A percentile compares a stretch with the other conserved stretches of the same genome.
Evolutionary conservation across 2,797 vertebrate genomes (phyloP).

Genomic region (Manis pentadactyla): DNA sequence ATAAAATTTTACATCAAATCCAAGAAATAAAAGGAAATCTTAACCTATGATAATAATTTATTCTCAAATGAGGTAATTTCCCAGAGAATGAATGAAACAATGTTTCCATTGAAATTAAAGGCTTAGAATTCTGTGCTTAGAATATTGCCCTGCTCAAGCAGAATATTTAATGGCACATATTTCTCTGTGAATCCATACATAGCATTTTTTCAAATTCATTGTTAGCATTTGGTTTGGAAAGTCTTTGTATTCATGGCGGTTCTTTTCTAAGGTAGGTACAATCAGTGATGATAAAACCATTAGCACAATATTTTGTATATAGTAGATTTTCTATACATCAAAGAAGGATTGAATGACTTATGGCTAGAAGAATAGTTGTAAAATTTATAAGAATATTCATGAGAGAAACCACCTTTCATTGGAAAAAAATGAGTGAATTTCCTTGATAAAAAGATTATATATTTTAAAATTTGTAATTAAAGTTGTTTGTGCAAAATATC

Average conservation of each 20-base stretch:
- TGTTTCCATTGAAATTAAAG: not conserved
- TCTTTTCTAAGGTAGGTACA: not conserved
- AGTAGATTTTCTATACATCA: not conserved
- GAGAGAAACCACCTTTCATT: not conserved
- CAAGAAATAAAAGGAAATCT: not conserved
- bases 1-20: not conserved
- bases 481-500: not conserved
- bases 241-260: not conserved
- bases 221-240: not conserved
- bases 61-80: constrained; percentile 32
- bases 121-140: not conserved
- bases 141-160: not conserved
- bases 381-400: not conserved
- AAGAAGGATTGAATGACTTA: not conserved
- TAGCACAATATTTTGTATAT: not conserved
- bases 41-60: not conserved
- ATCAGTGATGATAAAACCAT: not conserved
- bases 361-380: not conserved
- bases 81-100: not conserved
- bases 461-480: not conserved
- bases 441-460: not conserved
- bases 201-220: not conserved
- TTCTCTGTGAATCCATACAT: not conserved
- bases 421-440: not conserved
- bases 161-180: not conserved